Evolutionary conservation across 1,140 invertebrate species (phyloP), one percentile per base, ranked within the genome.

Genomic region (Calosoma granatense): DNA sequence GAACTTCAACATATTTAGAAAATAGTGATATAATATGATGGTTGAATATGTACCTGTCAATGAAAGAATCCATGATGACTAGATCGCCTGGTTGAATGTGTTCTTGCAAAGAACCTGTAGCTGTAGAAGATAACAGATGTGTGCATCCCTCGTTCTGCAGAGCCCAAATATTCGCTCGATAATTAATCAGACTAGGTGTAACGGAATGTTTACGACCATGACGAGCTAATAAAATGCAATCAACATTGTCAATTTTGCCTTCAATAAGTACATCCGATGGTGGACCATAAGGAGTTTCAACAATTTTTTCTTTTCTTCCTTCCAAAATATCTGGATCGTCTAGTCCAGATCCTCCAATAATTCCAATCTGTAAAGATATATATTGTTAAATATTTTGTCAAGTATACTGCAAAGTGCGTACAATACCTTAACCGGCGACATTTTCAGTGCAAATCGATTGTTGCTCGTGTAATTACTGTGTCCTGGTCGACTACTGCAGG

Each of bases 111-210:
- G 95, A 98, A 0, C 97, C 97, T 64, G 87, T 92, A 14, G 94
- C 94, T 2, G 92, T 92, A 1, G 92, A 87, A 2, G 88, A 94
- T 55, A 99, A 75, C 6, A 99, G 72, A 70, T 97, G 93, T 0
- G 92, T 97, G 68, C 94, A 97, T 0, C 93, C 92, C 54, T 82
- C 75, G 56, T 86, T 66, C 61, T 92, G 88, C 54, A 99, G 72
- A 1, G 95, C 94, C 86, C 91, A 95, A 51, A 99, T 86, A 70
- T 99, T 99, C 1, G 96, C 97, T 59, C 95, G 81, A 72, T 97
- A 99, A 17, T 80, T 83, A 55, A 54, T 69, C 55, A 73, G 69
- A 3, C 67, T 65, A 0, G 94, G 94, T 71, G 78, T 85, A 23
- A 90, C 81, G 51, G 77, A 77, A 71, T 99, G 95, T 53, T 86